phyloP scores from a whole-genome alignment of 1,140 invertebrate genomes.

The Drosophila gunungcola region DNA sequence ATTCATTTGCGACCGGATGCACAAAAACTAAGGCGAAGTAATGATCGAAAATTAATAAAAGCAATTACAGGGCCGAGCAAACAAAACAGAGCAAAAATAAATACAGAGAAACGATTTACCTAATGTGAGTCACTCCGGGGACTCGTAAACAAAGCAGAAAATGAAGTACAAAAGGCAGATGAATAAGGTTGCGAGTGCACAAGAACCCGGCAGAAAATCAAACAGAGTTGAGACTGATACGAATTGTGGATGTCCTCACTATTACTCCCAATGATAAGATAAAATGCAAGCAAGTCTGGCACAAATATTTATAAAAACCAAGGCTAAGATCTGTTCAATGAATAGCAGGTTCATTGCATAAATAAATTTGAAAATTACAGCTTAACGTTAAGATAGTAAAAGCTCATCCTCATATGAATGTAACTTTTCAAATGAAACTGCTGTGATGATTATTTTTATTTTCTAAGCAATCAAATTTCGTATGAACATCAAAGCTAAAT shows the following conservation, averaged over 20 bases:
- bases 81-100: slow-evolving; percentile 35
- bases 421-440: no score
- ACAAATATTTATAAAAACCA: no score
- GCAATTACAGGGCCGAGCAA: slow-evolving; percentile 32
- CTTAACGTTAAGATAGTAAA: no score
- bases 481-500: neutral
- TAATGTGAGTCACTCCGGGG: slow-evolving; percentile 42
- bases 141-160: slow-evolving; percentile 48
- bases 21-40: slow-evolving; percentile 43
- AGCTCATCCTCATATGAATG: no score
- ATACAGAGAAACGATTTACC: slow-evolving; percentile 51
- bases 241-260: slow-evolving; percentile 6
- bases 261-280: neutral
- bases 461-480: neutral
- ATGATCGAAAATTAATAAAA: slow-evolving; percentile 59
- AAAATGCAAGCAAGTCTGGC: neutral
- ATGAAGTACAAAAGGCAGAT: slow-evolving; percentile 23
- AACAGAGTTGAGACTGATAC: neutral
- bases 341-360: no score
- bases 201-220: slow-evolving; percentile 26
- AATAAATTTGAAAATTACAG: no score
- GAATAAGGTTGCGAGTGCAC: slow-evolving; percentile 59
- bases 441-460: no score
- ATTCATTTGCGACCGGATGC: slow-evolving; percentile 65
- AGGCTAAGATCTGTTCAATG: no score